Evolutionary conservation across 2,113 vertebrate species (phyloP), one percentile per base, ranked within the genome.

Genomic region (Psephotus haematonotus): DNA sequence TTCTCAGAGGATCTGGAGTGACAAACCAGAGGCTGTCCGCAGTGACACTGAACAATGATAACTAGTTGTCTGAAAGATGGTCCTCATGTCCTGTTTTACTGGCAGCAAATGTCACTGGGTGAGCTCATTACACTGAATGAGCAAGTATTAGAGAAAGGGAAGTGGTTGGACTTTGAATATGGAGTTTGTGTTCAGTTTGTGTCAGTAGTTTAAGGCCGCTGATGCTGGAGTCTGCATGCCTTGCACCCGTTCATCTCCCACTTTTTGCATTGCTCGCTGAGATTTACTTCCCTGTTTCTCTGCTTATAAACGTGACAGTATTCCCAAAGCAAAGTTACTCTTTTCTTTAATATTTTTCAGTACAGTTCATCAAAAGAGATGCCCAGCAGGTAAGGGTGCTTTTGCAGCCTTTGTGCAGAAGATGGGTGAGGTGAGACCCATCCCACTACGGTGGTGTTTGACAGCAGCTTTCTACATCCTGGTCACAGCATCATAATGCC

Each of bases 401-500:
- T 79, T 60, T 68, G 22, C 35, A 10, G 27, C 8, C 3, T 28
- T 46, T 47, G 22, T 35, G 57, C 55, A 65, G 70, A 76, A 79
- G 52, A 18, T 37, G 28, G 29, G 41, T 0, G 10, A 84, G 47
- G 28, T 50, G 39, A 50, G 74, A 50, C 25, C 43, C 31, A 24
- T 64, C 57, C 29, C 16, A 7, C 70, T 37, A 10, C 2, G 17
- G 3, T 55, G 65, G 17, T 35, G 43, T 4, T 68, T 44, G 63
- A 82, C 67, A 88, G 70, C 67, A 82, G 57, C 47, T 72, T 85
- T 83, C 44, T 78, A 23, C 1, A 0, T 9, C n/a, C 79, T 69
- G 29, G 47, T 80, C 47, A 50, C 47, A 53, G 49, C 68, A 35
- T 49, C 1, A 0, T 17, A 65, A 39, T 0, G 11, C 33, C 35